Evolutionary conservation across 2,888 invertebrate genomes (phyloP), one percentile per base, ranked within the genome.

Genomic region (Tiphia femorata): DNA sequence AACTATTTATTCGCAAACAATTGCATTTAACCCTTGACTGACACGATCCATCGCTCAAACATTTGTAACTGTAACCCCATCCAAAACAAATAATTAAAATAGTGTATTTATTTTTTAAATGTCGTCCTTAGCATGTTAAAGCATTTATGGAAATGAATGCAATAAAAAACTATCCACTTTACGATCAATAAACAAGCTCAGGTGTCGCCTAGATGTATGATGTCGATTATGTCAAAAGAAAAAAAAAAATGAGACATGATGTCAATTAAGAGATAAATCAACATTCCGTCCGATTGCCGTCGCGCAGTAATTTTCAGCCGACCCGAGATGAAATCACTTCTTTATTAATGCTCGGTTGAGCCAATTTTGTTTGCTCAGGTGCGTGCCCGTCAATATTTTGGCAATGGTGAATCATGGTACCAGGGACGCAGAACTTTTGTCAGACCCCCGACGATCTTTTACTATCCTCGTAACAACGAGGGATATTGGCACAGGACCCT

Each of bases 361-460:
- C n/a, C n/a, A n/a, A n/a, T n/a, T n/a, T n/a, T n/a, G n/a, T n/a
- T n/a, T n/a, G n/a, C n/a, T n/a, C 21, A 76, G 70, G 57, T 62
- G 35, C 64, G 68, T 29, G 57, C 51, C 48, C 47, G 54, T 49
- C 58, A 62, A 46, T 64, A 56, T 14, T 33, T 33, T 30, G 60
- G 61, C 35, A 33, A 51, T 3, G 54, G 49, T 10, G 61, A 61
- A 19, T 38, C 53, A 19, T 53, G 63, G 70, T 54, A 59, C 33
- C 65, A 64, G 19, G 42, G 38, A 17, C 60, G 54, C 20, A 65
- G 60, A 17, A 57, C 51, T 48, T 70, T 57, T 33, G 55, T 49
- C 23, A 58, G 67, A 25, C 56, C 64, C 7, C 51, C 44, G 29
- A 40, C 52, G 4, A 21, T 56, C 46, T 64, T 65, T 55, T 62